phyloP scores from a whole-genome alignment of 2,797 vertebrate genomes.

The Pseudochromis fuscus region DNA sequence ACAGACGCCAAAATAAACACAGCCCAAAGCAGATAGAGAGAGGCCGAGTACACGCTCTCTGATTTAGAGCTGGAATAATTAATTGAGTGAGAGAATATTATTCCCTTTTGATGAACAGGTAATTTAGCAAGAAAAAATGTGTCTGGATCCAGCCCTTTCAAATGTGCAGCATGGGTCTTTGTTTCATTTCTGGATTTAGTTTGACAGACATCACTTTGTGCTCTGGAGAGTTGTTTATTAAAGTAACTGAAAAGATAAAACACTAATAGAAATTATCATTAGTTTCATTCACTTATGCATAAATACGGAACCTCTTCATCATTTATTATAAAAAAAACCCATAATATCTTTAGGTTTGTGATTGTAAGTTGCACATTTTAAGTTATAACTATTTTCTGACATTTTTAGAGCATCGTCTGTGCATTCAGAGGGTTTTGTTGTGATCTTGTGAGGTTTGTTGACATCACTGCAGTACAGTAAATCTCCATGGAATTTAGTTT shows the following conservation, averaged over 20 bases:
- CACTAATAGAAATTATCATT: too few species aligned
- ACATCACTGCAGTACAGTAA: conserved; percentile 17
- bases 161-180: background rate
- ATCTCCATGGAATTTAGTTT: conserved; percentile 25
- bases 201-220: background rate
- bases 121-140: background rate
- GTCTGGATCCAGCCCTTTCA: background rate
- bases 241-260: too few species aligned
- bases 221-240: background rate
- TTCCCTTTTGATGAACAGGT: background rate
- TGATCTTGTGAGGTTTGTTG: conserved; percentile 12
- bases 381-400: background rate
- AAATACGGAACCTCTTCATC: too few species aligned
- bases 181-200: background rate
- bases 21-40: conserved; percentile 5
- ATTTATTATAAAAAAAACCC: too few species aligned
- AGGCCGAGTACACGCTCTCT: background rate
- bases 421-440: background rate
- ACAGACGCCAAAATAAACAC: conserved; percentile 12
- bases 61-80: conserved; percentile 3
- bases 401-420: background rate
- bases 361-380: too few species aligned
- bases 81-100: background rate
- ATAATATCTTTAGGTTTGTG: background rate
- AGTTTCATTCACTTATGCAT: too few species aligned